Base-by-base conservation (phyloP, 2,797 vertebrate species). In the Triplophysa bombifrons region DNA sequence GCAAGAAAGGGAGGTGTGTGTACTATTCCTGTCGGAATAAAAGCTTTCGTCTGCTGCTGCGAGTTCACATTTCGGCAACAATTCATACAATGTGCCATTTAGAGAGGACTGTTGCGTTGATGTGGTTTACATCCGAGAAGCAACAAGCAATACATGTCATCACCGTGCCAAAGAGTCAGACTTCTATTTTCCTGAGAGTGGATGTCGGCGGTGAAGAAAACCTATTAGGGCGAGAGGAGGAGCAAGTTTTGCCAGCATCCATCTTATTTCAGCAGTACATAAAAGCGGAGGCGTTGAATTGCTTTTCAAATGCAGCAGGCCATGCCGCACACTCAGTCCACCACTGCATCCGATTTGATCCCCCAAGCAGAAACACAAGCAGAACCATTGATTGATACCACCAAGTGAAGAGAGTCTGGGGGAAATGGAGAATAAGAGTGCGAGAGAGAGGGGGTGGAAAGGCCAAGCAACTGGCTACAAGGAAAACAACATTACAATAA, bases 281-380 rank as follows among this genome's bases (percentile, higher is more conserved):
- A 90, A 92, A 91, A 91, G 84, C 88, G 81, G 85, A 89, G 88
- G 84, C 80, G 85, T 76, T 88, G 92, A 90, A 89, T 93, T 92
- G 91, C 86, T 85, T 93, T 92, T 92, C 87, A 87, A 88, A 90
- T 90, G 87, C 83, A 89, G 83, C 87, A 85, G 89, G 92, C 92
- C 90, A 86, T 89, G 86, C 86, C 87, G 84, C 83, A 90, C 73
- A 85, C 86, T 90, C 84, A 92, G 89, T 91, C 82, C 88, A 89
- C 77, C 86, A 89, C 89, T 89, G 87, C 87, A 91, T 92, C 89
- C 89, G 85, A 91, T 90, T 84, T 91, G 86, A 89, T 91, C 90
- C 88, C 91, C 80, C 87, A 90, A 88, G 88, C 89, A 83, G 85
- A 89, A 77, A 89, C 86, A 76, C 48, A 83, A 86, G 89, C 87